Evolutionary conservation across 1,140 invertebrate genomes (phyloP), one percentile per base, ranked within the genome.

Genomic region (Steinernema feltiae): DNA sequence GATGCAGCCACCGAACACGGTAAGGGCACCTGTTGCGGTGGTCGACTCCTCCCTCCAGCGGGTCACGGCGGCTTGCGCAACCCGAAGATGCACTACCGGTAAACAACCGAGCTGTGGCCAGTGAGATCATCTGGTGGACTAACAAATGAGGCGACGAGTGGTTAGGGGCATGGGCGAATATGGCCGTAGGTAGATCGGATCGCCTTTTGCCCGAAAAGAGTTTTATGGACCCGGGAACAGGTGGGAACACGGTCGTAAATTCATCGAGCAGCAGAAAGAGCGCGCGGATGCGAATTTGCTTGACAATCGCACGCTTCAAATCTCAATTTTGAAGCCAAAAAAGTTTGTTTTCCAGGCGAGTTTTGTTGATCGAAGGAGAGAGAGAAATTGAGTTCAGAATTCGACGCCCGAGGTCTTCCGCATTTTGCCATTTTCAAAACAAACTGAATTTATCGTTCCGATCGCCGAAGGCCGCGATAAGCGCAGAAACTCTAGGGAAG

Each of bases 31-130:
- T 63, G 53, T 27, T 63, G 24, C 53, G 53, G 7, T 17, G 53
- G 15, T 15, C 3, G 53, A 7, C 53, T 3, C 53, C 3, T 21
- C 53, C 24, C 53, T 27, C 7, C 7, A 3, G 12, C 24, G 53
- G 53, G 53, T 63, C 53, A 63, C 7, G 53, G 7, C 53, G 53
- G 53, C 53, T 63, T 63, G 53, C 53, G 53, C 53, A 63, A 63
- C 53, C 7, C 41, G 35, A 18, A 41, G 35, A 41, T 63, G 53
- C 15, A 15, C 53, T 63, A 63, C 53, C 53, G 53, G 53, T 63
- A 63, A 63, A 63, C 53, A 63, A 63, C 53, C 53, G 53, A 7
- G 3, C 3, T 63, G 24, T 3, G 53, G 53, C 53, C 35, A 63
- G 7, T 21, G 24, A 15, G 53, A 63, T 63, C 53, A 63, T 63